Conservation (phyloP, 2,113 vertebrate species). For the Prinia subflava region DNA sequence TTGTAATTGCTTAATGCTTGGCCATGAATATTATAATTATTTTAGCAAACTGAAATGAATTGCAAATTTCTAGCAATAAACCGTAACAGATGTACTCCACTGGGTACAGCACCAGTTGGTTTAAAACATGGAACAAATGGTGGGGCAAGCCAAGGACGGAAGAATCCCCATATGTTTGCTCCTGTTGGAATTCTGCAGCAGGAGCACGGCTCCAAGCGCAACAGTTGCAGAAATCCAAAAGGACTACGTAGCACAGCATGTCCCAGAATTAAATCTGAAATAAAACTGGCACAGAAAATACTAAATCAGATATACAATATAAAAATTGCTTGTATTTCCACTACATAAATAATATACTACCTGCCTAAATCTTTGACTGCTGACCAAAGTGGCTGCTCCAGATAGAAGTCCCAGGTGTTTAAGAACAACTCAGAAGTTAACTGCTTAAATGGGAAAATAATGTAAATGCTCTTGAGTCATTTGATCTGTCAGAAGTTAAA, state of each 20-base stretch:
- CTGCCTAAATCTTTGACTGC: background rate
- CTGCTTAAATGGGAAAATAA: background rate
- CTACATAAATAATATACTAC: background rate
- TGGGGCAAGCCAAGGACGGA: constrained; percentile 62
- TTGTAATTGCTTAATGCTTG: constrained; percentile 50
- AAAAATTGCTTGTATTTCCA: background rate
- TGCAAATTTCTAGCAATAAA: constrained; percentile 65
- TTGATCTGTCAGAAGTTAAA: background rate
- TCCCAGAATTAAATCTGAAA: constrained; percentile 50
- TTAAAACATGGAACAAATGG: constrained; percentile 56
- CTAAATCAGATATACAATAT: background rate
- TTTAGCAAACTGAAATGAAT: constrained; percentile 59
- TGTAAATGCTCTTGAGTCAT: background rate
- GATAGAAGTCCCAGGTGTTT: background rate
- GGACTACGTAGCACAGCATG: constrained; percentile 10
- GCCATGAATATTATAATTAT: constrained; percentile 59
- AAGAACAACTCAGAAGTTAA: background rate
- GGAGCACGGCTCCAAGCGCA: constrained; percentile 36
- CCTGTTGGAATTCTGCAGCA: constrained; percentile 59
- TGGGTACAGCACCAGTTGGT: constrained; percentile 66
- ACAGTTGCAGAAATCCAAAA: constrained; percentile 64
- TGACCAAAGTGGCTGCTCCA: background rate
- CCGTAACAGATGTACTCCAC: constrained; percentile 68
- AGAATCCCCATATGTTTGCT: constrained; percentile 64
- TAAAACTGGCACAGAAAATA: constrained; percentile 19